phyloP scores from a whole-genome alignment of 1,140 invertebrate genomes.

The Saxidomus purpurata region DNA sequence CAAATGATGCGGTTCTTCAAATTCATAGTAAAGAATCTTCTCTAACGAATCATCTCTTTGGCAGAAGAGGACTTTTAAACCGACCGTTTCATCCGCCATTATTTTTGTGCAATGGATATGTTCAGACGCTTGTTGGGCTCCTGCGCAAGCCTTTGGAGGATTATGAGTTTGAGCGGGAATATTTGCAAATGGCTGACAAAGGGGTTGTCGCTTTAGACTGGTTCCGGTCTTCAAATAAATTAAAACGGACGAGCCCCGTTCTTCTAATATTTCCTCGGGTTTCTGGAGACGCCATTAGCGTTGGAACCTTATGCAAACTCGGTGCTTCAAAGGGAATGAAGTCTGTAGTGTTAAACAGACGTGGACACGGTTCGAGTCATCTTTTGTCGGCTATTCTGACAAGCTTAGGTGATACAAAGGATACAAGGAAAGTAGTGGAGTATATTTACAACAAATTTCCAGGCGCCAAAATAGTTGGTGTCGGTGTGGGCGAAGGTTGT shows the following conservation, averaged over 20 bases:
- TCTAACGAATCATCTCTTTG: constrained; percentile 41
- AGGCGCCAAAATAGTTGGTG: constrained; percentile 44
- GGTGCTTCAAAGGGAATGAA: constrained; percentile 71
- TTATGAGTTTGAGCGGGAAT: constrained; percentile 57
- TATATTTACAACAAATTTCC: constrained; percentile 69
- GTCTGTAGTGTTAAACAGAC: constrained; percentile 78
- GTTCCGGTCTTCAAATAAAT: not conserved
- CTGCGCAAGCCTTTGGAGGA: not conserved
- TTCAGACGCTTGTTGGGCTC: constrained; percentile 49
- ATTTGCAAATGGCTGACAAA: constrained; percentile 49
- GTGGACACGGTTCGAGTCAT: constrained; percentile 77
- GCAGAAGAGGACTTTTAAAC: constrained; percentile 35
- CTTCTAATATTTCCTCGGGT: constrained; percentile 74
- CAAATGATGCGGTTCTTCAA: constrained; percentile 10
- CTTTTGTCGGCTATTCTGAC: constrained; percentile 78
- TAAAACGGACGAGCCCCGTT: constrained; percentile 37
- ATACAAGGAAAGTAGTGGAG: constrained; percentile 66
- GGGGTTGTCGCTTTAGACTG: constrained; percentile 54
- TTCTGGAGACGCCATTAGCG: constrained; percentile 69
- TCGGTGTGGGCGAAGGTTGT: constrained; percentile 69
- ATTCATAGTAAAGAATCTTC: constrained; percentile 33
- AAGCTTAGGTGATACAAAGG: constrained; percentile 72
- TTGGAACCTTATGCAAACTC: constrained; percentile 56
- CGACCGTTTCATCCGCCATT: constrained; percentile 39
- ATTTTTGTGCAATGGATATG: not conserved